These are phyloP conservation scores for Diachrysia chrysitis DNA, from an alignment of 2,888 invertebrate species.

Conservation along the genomic window DNA sequence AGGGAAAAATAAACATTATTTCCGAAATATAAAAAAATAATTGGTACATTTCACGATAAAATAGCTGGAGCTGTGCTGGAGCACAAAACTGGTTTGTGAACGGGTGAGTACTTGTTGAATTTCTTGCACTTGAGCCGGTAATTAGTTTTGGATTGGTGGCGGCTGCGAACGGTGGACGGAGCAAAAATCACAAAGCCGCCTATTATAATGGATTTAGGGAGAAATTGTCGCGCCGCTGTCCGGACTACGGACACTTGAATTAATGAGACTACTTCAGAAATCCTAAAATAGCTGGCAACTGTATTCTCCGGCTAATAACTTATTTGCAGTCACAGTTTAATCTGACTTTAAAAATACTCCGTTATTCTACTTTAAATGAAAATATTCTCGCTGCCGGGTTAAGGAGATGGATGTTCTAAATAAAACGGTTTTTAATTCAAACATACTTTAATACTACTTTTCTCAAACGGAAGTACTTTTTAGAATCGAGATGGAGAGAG, in stretches of 20 bases:
- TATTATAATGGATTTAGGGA: constrained; percentile 75
- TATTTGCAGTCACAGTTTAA: constrained; percentile 61
- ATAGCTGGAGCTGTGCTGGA: constrained; percentile 12
- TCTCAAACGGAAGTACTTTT: constrained; percentile 8
- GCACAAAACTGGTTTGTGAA: constrained; percentile 48
- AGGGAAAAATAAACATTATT: background rate
- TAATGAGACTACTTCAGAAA: constrained; percentile 70
- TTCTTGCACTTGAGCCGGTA: constrained; percentile 70
- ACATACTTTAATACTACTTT: background rate
- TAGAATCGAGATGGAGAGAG: background rate
- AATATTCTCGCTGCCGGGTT: constrained; percentile 59
- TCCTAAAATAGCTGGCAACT: constrained; percentile 62
- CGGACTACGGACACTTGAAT: constrained; percentile 69
- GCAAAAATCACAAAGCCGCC: constrained; percentile 74
- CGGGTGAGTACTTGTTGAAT: constrained; percentile 60
- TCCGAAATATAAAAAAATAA: constrained; percentile 12
- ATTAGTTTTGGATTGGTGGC: constrained; percentile 76
- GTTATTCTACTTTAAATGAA: constrained; percentile 44
- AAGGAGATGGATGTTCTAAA: constrained; percentile 11
- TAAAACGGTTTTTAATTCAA: constrained; percentile 10
- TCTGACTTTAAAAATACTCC: constrained; percentile 43
- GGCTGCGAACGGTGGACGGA: constrained; percentile 56
- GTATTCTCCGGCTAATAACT: constrained; percentile 60
- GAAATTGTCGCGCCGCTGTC: constrained; percentile 62
- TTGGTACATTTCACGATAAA: constrained; percentile 18